These are phyloP conservation scores for Cantharis nigra DNA, from an alignment of 2,888 invertebrate species.

Conservation along the genomic window DNA sequence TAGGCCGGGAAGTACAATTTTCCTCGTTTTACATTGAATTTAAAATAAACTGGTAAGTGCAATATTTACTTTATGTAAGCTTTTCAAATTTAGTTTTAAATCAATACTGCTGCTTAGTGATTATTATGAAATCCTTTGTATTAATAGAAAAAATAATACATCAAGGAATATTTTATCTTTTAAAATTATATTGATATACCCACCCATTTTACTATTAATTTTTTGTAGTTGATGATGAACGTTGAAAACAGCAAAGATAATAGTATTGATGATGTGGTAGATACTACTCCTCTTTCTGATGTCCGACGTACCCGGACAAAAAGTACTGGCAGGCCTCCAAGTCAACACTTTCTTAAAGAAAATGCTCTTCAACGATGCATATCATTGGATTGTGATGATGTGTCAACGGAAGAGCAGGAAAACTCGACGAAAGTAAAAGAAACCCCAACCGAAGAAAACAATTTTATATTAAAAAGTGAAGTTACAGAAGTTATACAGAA, in stretches of 20 bases:
- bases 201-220: not conserved
- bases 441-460: not conserved
- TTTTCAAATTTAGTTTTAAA: not conserved
- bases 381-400: not conserved
- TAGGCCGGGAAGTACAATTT: not conserved
- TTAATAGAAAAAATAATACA: not conserved
- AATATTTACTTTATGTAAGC: not conserved
- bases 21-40: not conserved
- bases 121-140: not conserved
- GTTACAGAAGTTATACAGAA: not conserved
- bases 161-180: not conserved
- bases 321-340: constrained; percentile 22
- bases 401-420: not conserved
- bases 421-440: too few species aligned
- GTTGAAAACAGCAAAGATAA: not conserved
- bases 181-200: not conserved
- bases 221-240: not conserved
- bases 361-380: constrained; percentile 6
- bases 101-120: not conserved
- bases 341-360: constrained; percentile 17
- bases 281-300: constrained; percentile 2
- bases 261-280: not conserved
- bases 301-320: constrained; percentile 8
- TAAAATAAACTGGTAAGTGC: not conserved
- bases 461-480: not conserved